Conservation (phyloP, 2,888 invertebrate genomes). For the Ophion costatus region DNA sequence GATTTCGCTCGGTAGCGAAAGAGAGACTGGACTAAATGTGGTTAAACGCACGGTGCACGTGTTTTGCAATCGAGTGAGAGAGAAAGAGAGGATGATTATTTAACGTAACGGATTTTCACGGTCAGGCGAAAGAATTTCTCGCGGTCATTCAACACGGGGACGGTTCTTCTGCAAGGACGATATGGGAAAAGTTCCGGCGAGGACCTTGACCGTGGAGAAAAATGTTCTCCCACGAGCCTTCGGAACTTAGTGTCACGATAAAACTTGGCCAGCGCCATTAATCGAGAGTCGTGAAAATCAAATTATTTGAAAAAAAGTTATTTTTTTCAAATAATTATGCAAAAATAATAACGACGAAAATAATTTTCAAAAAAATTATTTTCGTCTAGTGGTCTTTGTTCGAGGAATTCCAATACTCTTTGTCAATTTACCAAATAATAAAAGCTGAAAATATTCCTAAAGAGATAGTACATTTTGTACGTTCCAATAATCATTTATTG, state of each 20-base stretch:
- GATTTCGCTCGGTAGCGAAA: constrained; percentile 3
- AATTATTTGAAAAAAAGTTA: too few relatives aligned
- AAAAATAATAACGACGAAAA: too few relatives aligned
- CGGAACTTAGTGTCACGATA: background rate
- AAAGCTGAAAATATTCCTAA: too few relatives aligned
- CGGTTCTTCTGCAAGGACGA: background rate
- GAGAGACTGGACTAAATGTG: constrained; percentile 20
- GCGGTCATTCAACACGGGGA: constrained; percentile 17
- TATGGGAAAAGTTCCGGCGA: background rate
- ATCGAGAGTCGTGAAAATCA: too few relatives aligned
- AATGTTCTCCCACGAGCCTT: background rate
- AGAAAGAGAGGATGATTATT: constrained; percentile 26
- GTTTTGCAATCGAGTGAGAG: constrained; percentile 23
- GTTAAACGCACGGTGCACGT: constrained; percentile 4
- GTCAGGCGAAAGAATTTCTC: constrained; percentile 18
- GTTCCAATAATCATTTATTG: too few relatives aligned
- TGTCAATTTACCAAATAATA: background rate
- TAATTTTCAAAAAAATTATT: too few relatives aligned
- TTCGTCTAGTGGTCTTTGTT: too few relatives aligned
- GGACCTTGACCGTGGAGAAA: background rate
- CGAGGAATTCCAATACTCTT: background rate
- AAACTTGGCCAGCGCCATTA: background rate
- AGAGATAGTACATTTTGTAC: too few relatives aligned
- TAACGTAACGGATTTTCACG: constrained; percentile 52
- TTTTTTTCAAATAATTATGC: too few relatives aligned